phyloP scores from a whole-genome alignment of 2,113 vertebrate genomes.

The Rhineura floridana region DNA sequence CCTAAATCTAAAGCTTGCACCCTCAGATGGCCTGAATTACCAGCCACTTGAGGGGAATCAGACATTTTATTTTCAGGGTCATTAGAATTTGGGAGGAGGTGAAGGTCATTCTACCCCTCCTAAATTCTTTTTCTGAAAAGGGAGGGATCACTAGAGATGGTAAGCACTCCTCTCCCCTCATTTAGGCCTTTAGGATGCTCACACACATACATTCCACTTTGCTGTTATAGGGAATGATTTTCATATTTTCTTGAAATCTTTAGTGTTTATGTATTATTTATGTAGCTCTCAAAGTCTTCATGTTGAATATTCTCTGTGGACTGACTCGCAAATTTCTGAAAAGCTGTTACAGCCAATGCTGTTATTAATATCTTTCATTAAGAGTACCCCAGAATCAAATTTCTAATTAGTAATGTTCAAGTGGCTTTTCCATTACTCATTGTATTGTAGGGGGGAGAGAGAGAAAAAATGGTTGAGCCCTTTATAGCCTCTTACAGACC shows the following conservation, averaged over 20 bases:
- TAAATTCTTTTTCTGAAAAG: too few relatives aligned
- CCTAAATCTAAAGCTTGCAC: neutral
- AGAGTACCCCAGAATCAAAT: constrained; percentile 57
- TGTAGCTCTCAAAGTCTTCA: neutral
- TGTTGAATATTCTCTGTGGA: constrained; percentile 23
- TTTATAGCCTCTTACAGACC: constrained; percentile 51
- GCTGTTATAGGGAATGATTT: neutral
- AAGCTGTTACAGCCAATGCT: constrained; percentile 7
- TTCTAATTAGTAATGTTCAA: constrained; percentile 56
- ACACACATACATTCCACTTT: too few relatives aligned
- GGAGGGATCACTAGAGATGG: too few relatives aligned
- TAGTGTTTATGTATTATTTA: constrained; percentile 4
- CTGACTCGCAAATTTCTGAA: constrained; percentile 24
- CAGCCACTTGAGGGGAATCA: too few relatives aligned
- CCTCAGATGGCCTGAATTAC: too few relatives aligned
- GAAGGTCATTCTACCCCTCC: too few relatives aligned
- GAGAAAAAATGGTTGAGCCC: constrained; percentile 47
- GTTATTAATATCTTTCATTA: constrained; percentile 62
- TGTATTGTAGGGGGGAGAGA: neutral
- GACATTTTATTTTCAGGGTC: neutral
- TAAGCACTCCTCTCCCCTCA: too few relatives aligned
- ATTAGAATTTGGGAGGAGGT: neutral
- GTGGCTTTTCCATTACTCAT: constrained; percentile 68
- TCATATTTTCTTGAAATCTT: neutral
- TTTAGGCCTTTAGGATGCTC: too few relatives aligned